Base-by-base conservation (phyloP, 2,797 vertebrate species). In the Eleutherodactylus coqui region DNA sequence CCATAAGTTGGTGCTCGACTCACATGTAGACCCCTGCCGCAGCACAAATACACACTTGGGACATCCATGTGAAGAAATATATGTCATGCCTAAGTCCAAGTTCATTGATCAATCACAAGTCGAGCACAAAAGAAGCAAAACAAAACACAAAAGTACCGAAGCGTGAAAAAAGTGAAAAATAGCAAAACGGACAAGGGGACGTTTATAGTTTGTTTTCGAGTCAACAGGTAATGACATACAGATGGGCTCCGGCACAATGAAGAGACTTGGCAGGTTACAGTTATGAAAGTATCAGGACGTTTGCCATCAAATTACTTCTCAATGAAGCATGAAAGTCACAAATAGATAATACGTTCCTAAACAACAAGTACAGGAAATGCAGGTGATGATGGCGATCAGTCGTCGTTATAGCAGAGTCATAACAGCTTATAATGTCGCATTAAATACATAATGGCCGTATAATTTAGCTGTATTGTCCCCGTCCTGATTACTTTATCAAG, bases 241-340 rank as follows among this genome's bases (percentile, higher is more conserved):
- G 85, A 86, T 82, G 85, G 79, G 80, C 79, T 82, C 60, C 45
- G n/a, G 67, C 62, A 43, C 69, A n/a, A 76, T 32, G 75, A 78
- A 78, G 47, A 73, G 60, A 73, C 49, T 73, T 87, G 86, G 82
- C 86, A 87, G 81, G 82, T 84, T 83, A 51, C 60, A 87, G 81
- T 84, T 84, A 87, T 75, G 86, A 34, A 87, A 84, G 82, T 60
- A 87, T 76, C 67, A 77, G 86, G 80, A 79, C 45, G 49, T 73
- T 64, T 75, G 86, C 86, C 81, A 83, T 83, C 51, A 84, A 79
- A 87, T 83, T 79, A 83, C 43, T 79, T 72, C 75, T 76, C 75
- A 87, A 84, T 80, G 86, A 84, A 79, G 82, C 86, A 75, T 87
- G 82, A 87, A 87, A 84, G 86, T 87, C 86, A 84, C 80, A 79